Base-by-base conservation (phyloP, 1,140 invertebrate genomes). In the Leptoteleia sp. region DNA sequence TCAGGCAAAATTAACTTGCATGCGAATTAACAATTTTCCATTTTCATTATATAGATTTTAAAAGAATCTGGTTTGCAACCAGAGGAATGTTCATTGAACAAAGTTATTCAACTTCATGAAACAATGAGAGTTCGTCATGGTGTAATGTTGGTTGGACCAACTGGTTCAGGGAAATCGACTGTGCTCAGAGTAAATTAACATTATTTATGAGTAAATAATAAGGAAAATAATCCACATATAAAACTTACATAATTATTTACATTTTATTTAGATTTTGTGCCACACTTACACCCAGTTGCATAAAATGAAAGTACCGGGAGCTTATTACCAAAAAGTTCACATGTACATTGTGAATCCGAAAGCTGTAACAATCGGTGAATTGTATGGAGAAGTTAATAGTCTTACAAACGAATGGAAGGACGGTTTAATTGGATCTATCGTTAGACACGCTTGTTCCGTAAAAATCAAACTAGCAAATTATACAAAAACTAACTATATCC, bases 91-190 rank as follows among this genome's bases (percentile, higher is more conserved):
- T 92, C 93, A 42, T 91, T 96, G 13, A 62, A 47, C 8, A 98
- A 98, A 91, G 93, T 94, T 16, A 93, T 96, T 35, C 95, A 96
- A 86, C 89, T 97, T 6, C 95, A 97, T 82, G 96, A 98, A 87
- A 98, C 96, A 37, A 96, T 98, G 94, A 93, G 94, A 80, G 96
- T 98, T 1, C 91, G 96, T 25, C 96, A 97, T 91, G 96, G 96
- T 13, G 96, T 98, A 12, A 98, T 98, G 96, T 90, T 97, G 17
- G 96, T 98, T 6, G 97, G 97, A 4, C 94, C 95, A 1, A 96
- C 96, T 0, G 95, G 95, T 35, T 93, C 95, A 0, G 95, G 95
- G 3, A 96, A 96, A 87, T 93, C 94, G 0, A 92, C 93, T 5
- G 92, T 95, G 4, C 87, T 94, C 12, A 90, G 91, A 61, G 93